Conservation (phyloP, 1,140 invertebrate species). For the Bemisia tabaci region DNA sequence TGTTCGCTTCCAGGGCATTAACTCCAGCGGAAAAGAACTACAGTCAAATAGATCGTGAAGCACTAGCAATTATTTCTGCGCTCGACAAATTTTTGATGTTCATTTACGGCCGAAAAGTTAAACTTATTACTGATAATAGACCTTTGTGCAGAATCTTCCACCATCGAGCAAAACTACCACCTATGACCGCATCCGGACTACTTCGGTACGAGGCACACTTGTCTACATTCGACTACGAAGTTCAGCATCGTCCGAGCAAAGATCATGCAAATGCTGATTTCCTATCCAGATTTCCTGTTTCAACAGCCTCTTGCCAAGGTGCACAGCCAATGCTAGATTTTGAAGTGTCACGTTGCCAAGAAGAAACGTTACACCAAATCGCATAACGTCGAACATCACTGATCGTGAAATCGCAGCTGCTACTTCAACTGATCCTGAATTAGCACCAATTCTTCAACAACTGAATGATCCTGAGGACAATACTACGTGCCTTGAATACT, state of each 20-base stretch:
- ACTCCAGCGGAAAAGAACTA: conserved; percentile 2
- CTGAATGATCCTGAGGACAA: background rate
- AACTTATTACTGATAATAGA: conserved; percentile 35
- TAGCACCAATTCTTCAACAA: conserved; percentile 6
- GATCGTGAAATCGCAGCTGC: background rate
- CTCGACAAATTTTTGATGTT: conserved; percentile 12
- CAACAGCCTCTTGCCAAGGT: conserved; percentile 22
- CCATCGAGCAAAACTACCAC: conserved; percentile 25
- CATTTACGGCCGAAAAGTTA: conserved; percentile 9
- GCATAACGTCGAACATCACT: background rate
- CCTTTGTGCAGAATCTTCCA: conserved; percentile 31
- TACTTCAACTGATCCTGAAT: conserved; percentile 7
- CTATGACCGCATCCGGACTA: conserved; percentile 6
- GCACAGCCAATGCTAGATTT: background rate
- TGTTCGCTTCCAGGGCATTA: conserved; percentile 30
- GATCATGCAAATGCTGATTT: conserved; percentile 13
- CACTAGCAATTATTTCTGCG: conserved; percentile 9
- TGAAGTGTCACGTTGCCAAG: background rate
- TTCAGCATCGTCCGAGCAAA: conserved; percentile 4
- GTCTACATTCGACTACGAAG: conserved; percentile 12
- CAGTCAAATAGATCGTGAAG: conserved; percentile 4
- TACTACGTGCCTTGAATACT: background rate
- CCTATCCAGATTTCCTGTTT: conserved; percentile 13
- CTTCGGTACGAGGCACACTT: conserved; percentile 8
- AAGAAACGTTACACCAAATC: background rate